A percentile compares a stretch with the other conserved stretches of the same genome.
Conservation (phyloP, 2,888 invertebrate genomes). For the Netelia inedita region DNA sequence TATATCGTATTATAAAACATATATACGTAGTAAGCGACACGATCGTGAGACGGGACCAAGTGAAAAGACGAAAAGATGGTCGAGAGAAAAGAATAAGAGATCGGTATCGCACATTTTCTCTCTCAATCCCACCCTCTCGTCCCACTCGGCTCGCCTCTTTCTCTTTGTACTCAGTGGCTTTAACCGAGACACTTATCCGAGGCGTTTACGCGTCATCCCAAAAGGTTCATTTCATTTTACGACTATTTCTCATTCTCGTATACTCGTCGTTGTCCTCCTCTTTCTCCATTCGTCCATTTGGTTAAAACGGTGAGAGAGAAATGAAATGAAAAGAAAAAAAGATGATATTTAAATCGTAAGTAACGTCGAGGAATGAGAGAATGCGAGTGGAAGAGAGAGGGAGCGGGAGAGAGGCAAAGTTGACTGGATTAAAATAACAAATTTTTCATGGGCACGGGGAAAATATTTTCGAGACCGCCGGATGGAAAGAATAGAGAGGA, state of each 20-base stretch:
- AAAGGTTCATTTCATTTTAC: conserved; percentile 48
- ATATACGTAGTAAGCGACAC: conserved; percentile 33
- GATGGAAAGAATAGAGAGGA: conserved; percentile 3
- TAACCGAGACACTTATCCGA: conserved; percentile 26
- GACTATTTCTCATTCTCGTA: background rate
- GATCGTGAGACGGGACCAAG: conserved; percentile 16
- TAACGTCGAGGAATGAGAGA: conserved; percentile 22
- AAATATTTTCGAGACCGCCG: conserved; percentile 33
- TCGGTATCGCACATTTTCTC: conserved; percentile 31
- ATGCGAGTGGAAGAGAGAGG: background rate
- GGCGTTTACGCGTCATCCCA: conserved; percentile 42
- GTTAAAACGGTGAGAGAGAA: background rate
- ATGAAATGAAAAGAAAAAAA: background rate
- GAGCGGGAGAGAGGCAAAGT: background rate
- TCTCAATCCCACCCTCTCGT: background rate
- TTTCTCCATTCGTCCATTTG: background rate
- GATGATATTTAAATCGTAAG: conserved; percentile 28
- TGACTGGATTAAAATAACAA: conserved; percentile 52
- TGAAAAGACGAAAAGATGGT: conserved; percentile 20
- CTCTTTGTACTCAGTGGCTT: conserved; percentile 3
- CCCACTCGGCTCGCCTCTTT: background rate
- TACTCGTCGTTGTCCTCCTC: background rate
- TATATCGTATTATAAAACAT: background rate
- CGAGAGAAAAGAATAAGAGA: conserved; percentile 43
- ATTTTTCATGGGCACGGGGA: conserved; percentile 39